These are phyloP conservation scores for Andrena marginata DNA, from an alignment of 2,888 invertebrate species.

Conservation along the genomic window DNA sequence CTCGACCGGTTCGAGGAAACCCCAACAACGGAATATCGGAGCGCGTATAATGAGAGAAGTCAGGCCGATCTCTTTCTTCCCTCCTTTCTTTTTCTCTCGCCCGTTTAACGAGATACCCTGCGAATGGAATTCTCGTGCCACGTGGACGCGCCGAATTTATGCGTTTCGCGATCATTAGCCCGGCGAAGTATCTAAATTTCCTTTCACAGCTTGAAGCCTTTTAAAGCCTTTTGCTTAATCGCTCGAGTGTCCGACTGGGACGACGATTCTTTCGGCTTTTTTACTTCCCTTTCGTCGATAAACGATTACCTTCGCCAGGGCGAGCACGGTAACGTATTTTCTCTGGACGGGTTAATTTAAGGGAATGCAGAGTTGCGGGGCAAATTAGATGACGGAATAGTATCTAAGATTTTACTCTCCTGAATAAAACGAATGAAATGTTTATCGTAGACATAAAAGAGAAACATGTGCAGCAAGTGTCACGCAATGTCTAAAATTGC, in stretches of 20 bases:
- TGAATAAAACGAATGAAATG: too few species aligned
- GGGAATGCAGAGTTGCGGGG: background rate
- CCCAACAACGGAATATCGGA: slow-evolving; percentile 35
- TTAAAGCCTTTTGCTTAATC: slow-evolving; percentile 37
- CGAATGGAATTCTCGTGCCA: slow-evolving; percentile 54
- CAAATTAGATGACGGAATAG: background rate
- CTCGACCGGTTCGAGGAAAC: slow-evolving; percentile 59
- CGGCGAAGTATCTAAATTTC: slow-evolving; percentile 45
- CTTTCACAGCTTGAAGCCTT: slow-evolving; percentile 45
- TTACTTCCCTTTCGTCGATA: background rate
- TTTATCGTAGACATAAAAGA: too few species aligned
- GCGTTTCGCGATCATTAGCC: slow-evolving; percentile 48
- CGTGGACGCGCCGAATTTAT: slow-evolving; percentile 58
- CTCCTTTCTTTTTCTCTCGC: background rate
- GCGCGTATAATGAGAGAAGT: slow-evolving; percentile 32
- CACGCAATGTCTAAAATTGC: too few species aligned
- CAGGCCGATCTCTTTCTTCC: slow-evolving; percentile 2
- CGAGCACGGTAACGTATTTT: too few species aligned
- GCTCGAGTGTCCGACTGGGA: slow-evolving; percentile 30
- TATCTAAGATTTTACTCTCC: too few species aligned
- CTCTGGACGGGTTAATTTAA: too few species aligned
- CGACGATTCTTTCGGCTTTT: slow-evolving; percentile 13
- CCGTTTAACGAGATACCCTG: slow-evolving; percentile 42
- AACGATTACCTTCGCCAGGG: background rate
- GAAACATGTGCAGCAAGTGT: too few species aligned